Percentiles rank a stretch among this genome's conserved stretches.
Conservation (phyloP, 2,888 invertebrate species). For the Tricholauxania praeusta region DNA sequence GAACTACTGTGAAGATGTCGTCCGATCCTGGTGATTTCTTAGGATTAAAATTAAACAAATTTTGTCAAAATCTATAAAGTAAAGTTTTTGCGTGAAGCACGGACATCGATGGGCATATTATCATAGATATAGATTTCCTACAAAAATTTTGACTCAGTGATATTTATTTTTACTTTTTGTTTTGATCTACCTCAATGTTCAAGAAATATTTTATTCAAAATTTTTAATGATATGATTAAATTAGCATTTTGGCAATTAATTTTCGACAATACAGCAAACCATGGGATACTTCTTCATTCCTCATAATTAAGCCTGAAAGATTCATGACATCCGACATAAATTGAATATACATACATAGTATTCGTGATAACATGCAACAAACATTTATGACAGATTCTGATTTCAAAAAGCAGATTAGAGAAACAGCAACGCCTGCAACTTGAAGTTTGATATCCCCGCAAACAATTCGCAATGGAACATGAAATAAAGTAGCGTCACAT, state of each 20-base stretch:
- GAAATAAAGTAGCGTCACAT: slow-evolving; percentile 15
- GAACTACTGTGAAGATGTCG: too few relatives aligned
- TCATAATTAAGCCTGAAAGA: not conserved
- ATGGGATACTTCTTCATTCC: not conserved
- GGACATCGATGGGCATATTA: too few relatives aligned
- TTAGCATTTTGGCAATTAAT: not conserved
- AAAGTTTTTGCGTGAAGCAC: too few relatives aligned
- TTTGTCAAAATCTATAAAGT: too few relatives aligned
- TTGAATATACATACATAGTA: not conserved
- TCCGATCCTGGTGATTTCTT: too few relatives aligned
- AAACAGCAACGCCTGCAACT: slow-evolving; percentile 13
- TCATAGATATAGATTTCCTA: not conserved
- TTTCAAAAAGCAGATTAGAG: slow-evolving; percentile 47
- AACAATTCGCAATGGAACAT: slow-evolving; percentile 4
- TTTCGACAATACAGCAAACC: slow-evolving; percentile 14
- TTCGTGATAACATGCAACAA: not conserved
- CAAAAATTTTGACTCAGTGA: not conserved
- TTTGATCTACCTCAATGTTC: too few relatives aligned
- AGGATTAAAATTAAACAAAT: too few relatives aligned
- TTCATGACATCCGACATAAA: not conserved
- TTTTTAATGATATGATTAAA: too few relatives aligned
- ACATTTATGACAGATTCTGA: slow-evolving; percentile 49
- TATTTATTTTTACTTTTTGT: not conserved
- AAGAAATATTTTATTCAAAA: too few relatives aligned
- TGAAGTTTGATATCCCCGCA: not conserved